Evolutionary conservation across 2,888 invertebrate genomes (phyloP).

Genomic region (Oxyteleia sp.): DNA sequence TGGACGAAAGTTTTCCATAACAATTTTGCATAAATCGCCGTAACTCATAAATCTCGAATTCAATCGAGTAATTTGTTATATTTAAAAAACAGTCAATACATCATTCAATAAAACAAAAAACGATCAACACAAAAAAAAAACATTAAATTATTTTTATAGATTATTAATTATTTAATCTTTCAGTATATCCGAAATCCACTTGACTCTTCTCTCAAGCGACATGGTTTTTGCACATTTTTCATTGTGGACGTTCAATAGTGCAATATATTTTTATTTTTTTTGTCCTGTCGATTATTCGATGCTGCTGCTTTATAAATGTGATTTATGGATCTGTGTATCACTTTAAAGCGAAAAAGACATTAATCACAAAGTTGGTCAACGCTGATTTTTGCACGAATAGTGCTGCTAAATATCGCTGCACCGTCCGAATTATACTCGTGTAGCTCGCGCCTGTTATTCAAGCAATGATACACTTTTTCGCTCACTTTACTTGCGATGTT

Average conservation of each 20-base stretch:
- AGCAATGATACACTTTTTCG: slow-evolving; percentile 18
- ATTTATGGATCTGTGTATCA: slow-evolving; percentile 59
- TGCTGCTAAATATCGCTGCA: slow-evolving; percentile 14
- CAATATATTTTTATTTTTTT: slow-evolving; percentile 47
- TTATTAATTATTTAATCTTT: slow-evolving; percentile 8
- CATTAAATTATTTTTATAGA: slow-evolving; percentile 2
- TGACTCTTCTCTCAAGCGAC: slow-evolving; percentile 12
- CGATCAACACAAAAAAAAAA: no score
- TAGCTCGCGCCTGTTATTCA: slow-evolving; percentile 7
- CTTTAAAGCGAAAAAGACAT: slow-evolving; percentile 55
- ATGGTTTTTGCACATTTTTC: slow-evolving; percentile 40
- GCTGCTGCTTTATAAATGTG: slow-evolving; percentile 42
- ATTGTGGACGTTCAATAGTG: slow-evolving; percentile 31
- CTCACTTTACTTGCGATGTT: slow-evolving; percentile 16
- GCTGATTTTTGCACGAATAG: slow-evolving; percentile 51
- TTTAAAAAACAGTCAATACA: no score
- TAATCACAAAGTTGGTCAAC: slow-evolving; percentile 54
- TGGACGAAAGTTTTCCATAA: background rate
- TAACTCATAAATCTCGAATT: no score
- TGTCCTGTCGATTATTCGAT: slow-evolving; percentile 53
- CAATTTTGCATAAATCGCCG: no score
- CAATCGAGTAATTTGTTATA: no score
- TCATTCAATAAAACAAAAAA: no score
- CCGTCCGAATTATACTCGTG: slow-evolving; percentile 19
- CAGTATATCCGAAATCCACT: slow-evolving; percentile 24